A percentile compares a stretch with the other conserved stretches of the same genome.
phyloP scores from a whole-genome alignment of 2,797 vertebrate genomes.

The Dicrostonyx torquatus region DNA sequence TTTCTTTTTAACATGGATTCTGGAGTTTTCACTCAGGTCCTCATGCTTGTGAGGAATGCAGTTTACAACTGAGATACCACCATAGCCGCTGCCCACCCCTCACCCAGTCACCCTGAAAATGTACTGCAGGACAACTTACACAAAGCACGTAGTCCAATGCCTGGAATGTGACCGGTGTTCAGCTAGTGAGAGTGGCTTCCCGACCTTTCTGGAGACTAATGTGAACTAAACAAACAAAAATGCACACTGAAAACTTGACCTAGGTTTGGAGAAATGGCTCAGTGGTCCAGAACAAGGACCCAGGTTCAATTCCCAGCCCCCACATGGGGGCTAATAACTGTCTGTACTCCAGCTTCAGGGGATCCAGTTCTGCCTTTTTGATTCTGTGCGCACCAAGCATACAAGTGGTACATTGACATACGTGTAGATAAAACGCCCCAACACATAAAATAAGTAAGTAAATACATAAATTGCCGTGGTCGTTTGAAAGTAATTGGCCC shows the following conservation, averaged over 20 bases:
- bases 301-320: neutral
- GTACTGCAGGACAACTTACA: rapidly evolving
- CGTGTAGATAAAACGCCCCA: neutral
- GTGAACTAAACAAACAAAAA: neutral
- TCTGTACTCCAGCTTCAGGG: neutral
- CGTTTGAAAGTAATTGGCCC: neutral
- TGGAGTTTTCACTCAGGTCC: neutral
- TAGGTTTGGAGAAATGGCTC: neutral
- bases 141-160: rapidly evolving
- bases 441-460: neutral
- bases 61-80: neutral
- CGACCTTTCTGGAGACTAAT: neutral
- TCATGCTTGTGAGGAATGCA: neutral
- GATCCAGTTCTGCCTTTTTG: neutral
- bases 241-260: neutral
- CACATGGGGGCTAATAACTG: neutral
- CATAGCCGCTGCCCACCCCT: no score
- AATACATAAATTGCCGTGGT: neutral
- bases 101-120: neutral
- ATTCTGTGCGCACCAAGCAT: neutral
- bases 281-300: neutral
- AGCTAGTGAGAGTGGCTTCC: neutral
- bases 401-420: no score
- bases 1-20: neutral
- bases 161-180: rapidly evolving